Evolutionary conservation across 2,113 vertebrate genomes (phyloP).

Genomic region (Mustela lutreola): DNA sequence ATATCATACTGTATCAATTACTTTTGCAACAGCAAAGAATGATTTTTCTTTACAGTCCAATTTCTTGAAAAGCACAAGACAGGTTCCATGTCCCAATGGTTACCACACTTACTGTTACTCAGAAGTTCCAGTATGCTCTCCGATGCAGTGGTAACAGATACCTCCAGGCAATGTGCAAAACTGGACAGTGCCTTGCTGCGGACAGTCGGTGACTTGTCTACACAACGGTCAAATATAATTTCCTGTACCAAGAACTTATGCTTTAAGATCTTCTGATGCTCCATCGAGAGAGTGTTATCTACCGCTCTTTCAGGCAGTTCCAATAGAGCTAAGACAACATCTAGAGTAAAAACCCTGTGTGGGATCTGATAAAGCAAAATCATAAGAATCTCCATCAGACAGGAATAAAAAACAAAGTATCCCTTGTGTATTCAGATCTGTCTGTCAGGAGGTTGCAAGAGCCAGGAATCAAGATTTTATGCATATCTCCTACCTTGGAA

Average conservation of each 20-base stretch:
- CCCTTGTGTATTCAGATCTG: accelerated
- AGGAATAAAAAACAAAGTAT: not conserved
- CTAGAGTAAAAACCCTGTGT: slow-evolving; percentile 94
- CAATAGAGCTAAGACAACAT: slow-evolving; percentile 93
- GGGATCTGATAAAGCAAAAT: slow-evolving; percentile 87
- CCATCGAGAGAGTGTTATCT: slow-evolving; percentile 82
- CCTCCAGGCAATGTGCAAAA: slow-evolving; percentile 93
- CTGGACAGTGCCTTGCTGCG: slow-evolving; percentile 93
- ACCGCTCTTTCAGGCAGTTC: slow-evolving; percentile 89
- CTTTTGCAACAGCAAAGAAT: not conserved
- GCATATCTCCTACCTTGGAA: slow-evolving; percentile 88
- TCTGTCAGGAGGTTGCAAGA: not conserved
- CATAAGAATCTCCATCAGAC: not conserved
- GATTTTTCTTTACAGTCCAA: not conserved
- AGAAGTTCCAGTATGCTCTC: slow-evolving; percentile 90
- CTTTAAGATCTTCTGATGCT: slow-evolving; percentile 87
- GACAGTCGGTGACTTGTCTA: slow-evolving; percentile 91
- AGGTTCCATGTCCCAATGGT: not conserved
- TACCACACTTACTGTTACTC: slow-evolving; percentile 88
- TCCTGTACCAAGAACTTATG: slow-evolving; percentile 94
- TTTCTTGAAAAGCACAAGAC: not conserved
- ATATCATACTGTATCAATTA: not conserved
- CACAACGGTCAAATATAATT: slow-evolving; percentile 92
- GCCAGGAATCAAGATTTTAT: not conserved
- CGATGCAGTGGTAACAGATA: slow-evolving; percentile 80